Conservation (phyloP, 2,113 vertebrate species). For the Peromyscus polionotus region DNA sequence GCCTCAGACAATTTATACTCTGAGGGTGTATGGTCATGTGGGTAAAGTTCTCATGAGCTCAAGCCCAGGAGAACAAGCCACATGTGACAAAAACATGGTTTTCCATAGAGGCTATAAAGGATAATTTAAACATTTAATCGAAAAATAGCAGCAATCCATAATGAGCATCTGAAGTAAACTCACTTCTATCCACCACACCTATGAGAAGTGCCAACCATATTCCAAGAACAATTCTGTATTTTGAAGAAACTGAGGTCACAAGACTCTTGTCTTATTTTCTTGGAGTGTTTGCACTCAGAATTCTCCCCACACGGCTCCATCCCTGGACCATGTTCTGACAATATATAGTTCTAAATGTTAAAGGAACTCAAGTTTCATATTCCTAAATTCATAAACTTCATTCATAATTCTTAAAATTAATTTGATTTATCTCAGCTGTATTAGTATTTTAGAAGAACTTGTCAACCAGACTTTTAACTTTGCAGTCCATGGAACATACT, state of each 20-base stretch:
- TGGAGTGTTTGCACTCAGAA: background rate
- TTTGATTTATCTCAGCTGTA: constrained; percentile 50
- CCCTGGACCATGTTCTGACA: background rate
- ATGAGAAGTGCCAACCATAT: no score
- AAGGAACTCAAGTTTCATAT: constrained; percentile 45
- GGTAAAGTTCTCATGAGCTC: background rate
- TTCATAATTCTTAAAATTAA: constrained; percentile 29
- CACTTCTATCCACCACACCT: background rate
- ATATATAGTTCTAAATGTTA: background rate
- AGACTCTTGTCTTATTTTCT: background rate
- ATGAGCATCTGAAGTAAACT: background rate
- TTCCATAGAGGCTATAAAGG: background rate
- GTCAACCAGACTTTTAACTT: constrained; percentile 14
- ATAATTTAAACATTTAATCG: background rate
- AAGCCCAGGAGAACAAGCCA: background rate
- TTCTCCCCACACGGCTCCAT: background rate
- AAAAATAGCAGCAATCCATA: background rate
- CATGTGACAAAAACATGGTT: background rate
- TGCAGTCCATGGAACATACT: constrained; percentile 23
- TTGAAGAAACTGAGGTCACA: no score
- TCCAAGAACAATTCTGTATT: background rate
- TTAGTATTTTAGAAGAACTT: constrained; percentile 46
- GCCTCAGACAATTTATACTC: background rate
- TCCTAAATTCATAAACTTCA: background rate
- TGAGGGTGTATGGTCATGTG: background rate